These are phyloP conservation scores for Drosophila seguyi DNA, from an alignment of 1,140 invertebrate genomes.

Conservation along the genomic window DNA sequence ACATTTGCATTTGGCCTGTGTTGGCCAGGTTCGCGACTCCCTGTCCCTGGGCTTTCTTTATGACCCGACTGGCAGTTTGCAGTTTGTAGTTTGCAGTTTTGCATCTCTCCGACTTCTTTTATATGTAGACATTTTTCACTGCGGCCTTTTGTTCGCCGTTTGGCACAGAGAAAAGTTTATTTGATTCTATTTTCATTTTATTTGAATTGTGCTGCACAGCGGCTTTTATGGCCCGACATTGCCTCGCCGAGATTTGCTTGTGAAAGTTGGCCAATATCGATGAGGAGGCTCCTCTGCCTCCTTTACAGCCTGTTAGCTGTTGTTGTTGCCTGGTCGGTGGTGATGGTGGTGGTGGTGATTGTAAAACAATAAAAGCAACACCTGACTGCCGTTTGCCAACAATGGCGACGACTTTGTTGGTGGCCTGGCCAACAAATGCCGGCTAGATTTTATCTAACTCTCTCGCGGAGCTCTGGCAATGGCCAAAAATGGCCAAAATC, in stretches of 20 bases:
- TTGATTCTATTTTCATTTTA: slow-evolving; percentile 84
- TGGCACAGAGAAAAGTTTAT: slow-evolving; percentile 65
- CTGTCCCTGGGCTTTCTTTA: slow-evolving; percentile 75
- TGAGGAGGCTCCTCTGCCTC: slow-evolving; percentile 40
- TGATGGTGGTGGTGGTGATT: slow-evolving; percentile 50
- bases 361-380: slow-evolving; percentile 84
- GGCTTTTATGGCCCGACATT: slow-evolving; percentile 70
- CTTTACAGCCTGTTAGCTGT: slow-evolving; percentile 26
- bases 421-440: slow-evolving; percentile 49
- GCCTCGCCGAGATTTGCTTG: slow-evolving; percentile 57
- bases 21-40: slow-evolving; percentile 62
- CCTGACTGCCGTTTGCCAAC: slow-evolving; percentile 78
- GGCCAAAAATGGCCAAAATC: slow-evolving; percentile 66
- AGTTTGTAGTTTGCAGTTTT: slow-evolving; percentile 48
- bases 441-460: slow-evolving; percentile 50
- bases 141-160: slow-evolving; percentile 66
- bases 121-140: slow-evolving; percentile 50
- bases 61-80: slow-evolving; percentile 61
- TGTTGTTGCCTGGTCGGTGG: slow-evolving; percentile 4
- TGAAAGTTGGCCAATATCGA: slow-evolving; percentile 65
- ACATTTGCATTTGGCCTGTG: slow-evolving; percentile 76
- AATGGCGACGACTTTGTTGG: slow-evolving; percentile 74
- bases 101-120: slow-evolving; percentile 20
- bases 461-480: slow-evolving; percentile 5
- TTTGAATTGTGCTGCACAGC: slow-evolving; percentile 69